Evolutionary conservation across 2,888 invertebrate genomes (phyloP).

Genomic region (Salticus scenicus): DNA sequence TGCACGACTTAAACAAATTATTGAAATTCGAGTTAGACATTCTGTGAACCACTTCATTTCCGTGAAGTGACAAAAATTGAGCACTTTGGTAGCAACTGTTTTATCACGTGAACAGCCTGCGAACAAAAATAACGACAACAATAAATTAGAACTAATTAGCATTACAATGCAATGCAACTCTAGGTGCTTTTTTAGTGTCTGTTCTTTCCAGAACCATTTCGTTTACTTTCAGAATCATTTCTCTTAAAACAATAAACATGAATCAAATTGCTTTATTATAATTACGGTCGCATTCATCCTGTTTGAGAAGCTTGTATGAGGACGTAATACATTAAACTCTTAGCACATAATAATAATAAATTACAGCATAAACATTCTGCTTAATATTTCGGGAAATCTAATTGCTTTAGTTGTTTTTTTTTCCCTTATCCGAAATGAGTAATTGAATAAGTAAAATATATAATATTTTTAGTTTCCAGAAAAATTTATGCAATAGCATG

Average conservation of each 20-base stretch:
- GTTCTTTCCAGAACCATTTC: conserved; percentile 6
- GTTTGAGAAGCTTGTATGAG: not conserved
- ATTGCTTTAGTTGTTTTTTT: too few species aligned
- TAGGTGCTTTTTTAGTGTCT: not conserved
- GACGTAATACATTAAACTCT: not conserved
- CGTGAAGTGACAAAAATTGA: not conserved
- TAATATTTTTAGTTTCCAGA: too few species aligned
- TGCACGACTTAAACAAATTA: not conserved
- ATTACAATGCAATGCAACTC: not conserved
- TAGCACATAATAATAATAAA: not conserved
- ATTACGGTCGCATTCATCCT: not conserved
- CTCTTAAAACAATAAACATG: conserved; percentile 6
- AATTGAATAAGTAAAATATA: too few species aligned
- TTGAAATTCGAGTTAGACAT: not conserved
- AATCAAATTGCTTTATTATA: not conserved
- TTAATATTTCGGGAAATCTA: too few species aligned
- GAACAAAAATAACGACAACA: not conserved
- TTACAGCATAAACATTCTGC: too few species aligned
- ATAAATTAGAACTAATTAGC: conserved; percentile 10
- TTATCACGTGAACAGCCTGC: not conserved
- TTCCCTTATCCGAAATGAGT: too few species aligned
- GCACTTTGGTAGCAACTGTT: not conserved
- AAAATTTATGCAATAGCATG: too few species aligned
- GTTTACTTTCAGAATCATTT: not conserved
- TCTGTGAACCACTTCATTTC: not conserved